Evolutionary conservation across 2,888 invertebrate genomes (phyloP), one percentile per base, ranked within the genome.

Genomic region (Leptinotarsa haldemani): DNA sequence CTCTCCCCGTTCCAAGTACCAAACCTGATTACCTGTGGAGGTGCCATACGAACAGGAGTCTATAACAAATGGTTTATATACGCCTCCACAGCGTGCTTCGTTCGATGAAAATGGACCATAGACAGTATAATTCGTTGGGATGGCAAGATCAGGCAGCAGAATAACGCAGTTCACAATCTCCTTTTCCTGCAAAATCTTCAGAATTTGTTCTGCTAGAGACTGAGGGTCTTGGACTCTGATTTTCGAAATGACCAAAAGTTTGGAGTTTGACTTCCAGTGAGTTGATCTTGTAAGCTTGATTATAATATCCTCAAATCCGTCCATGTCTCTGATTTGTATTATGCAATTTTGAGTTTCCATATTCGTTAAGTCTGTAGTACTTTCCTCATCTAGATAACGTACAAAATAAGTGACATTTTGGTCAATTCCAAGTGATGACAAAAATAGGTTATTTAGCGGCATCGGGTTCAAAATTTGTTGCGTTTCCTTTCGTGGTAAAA

Each of bases 261-360:
- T 56, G 12, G 56, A 13, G 20, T 56, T 56, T 4, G 22, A 13
- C 13, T 22, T 56, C 56, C 20, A 56, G 20, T 56, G 13, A 20
- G 56, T 15, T 20, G 56, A 9, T 15, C 4, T 16, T 56, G 3
- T 22, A 4, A 56, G 22, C 22, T 22, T 56, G 13, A 20, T 12
- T 15, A 56, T 22, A 13, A 13, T 56, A 22, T 56, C 56, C 13
- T 56, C 56, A 22, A 56, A 56, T 15, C 22, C 56, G 1, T 18
- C 22, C 56, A 56, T 22, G 56, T 56, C 56, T 22, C 56, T 56
- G 13, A 56, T 56, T 56, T 56, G 56, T 56, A 56, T 18, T 5
- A 56, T 56, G 15, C 22, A 22, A 15, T 56, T 25, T 56, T 4
- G 12, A 15, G 12, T 22, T 56, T 22, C 22, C 22, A 22, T 56